Conservation (phyloP, 2,113 vertebrate genomes). For the Paramormyrops kingsleyae region DNA sequence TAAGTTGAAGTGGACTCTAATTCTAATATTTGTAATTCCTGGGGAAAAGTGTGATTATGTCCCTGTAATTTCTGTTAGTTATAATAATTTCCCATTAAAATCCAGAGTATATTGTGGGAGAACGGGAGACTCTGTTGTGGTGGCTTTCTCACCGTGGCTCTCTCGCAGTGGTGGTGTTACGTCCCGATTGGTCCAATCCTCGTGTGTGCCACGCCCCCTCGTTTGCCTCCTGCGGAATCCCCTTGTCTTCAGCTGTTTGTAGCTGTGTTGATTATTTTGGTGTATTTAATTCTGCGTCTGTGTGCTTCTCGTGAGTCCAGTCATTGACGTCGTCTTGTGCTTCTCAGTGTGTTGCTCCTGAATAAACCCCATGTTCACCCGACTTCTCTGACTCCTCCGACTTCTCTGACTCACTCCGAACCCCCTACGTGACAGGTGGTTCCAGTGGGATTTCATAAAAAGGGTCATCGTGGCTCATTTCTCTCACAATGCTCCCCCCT, state of each 20-base stretch:
- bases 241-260: too few relatives aligned
- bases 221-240: too few relatives aligned
- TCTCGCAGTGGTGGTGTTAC: not conserved
- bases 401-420: too few relatives aligned
- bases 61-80: not conserved
- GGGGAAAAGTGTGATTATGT: not conserved
- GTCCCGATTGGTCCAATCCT: too few relatives aligned
- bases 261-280: too few relatives aligned
- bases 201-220: too few relatives aligned
- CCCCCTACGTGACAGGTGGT: not conserved
- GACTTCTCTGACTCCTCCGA: too few relatives aligned
- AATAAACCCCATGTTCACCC: too few relatives aligned
- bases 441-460: not conserved
- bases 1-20: not conserved
- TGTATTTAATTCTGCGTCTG: too few relatives aligned
- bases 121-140: not conserved
- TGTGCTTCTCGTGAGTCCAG: too few relatives aligned
- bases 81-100: not conserved
- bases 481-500: not conserved
- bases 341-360: too few relatives aligned
- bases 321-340: too few relatives aligned
- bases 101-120: not conserved
- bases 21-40: not conserved
- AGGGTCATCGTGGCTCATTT: not conserved
- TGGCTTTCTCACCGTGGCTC: not conserved